Conservation (phyloP, 2,888 invertebrate genomes). For the Nemapogon koenigi region DNA sequence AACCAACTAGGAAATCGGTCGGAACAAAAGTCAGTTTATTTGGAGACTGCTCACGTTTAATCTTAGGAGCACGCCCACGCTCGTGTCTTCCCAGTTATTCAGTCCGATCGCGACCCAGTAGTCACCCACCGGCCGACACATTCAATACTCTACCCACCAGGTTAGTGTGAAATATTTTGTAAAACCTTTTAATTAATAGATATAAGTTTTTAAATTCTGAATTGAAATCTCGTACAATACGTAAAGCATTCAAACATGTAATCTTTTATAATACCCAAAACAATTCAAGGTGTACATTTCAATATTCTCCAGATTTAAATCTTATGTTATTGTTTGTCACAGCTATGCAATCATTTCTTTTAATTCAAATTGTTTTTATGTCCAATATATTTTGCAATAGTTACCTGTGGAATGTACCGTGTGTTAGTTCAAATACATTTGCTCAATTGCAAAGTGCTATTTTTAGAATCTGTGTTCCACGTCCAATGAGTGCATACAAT, state of each 20-base stretch:
- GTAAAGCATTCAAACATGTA: no score
- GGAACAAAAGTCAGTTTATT: conserved; percentile 59
- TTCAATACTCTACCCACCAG: conserved; percentile 49
- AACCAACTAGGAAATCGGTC: conserved; percentile 35
- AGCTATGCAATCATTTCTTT: no score
- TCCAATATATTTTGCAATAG: conserved; percentile 48
- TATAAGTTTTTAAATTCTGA: no score
- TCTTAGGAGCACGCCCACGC: conserved; percentile 55
- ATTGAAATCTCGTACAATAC: no score
- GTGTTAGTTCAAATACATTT: neutral
- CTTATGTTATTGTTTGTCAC: no score
- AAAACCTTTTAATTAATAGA: no score
- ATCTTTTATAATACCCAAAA: no score
- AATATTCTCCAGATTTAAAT: no score
- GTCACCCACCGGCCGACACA: conserved; percentile 43
- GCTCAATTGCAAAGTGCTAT: conserved; percentile 22
- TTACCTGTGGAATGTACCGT: conserved; percentile 32
- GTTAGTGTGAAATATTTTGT: conserved; percentile 33
- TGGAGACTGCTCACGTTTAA: conserved; percentile 58
- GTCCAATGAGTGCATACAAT: conserved; percentile 53
- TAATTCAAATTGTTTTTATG: no score
- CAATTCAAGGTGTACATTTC: no score
- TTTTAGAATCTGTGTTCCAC: conserved; percentile 39
- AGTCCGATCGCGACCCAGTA: conserved; percentile 34
- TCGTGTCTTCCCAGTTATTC: no score